Evolutionary conservation across 2,113 vertebrate species (phyloP).

Genomic region (Boleophthalmus pectinirostris): DNA sequence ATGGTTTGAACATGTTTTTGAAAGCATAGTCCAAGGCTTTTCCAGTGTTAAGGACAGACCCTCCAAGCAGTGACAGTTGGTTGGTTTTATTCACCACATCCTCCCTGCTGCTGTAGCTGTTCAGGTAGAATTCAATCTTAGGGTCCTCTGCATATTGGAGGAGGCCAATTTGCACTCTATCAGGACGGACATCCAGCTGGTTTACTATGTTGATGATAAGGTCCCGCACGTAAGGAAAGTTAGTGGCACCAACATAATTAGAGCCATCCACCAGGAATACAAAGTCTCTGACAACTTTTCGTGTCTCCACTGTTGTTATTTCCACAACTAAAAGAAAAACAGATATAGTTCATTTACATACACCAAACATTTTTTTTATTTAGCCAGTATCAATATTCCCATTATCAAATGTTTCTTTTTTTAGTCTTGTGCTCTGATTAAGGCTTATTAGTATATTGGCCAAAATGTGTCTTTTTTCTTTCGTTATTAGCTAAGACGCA

Average conservation of each 20-base stretch:
- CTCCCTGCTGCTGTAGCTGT: constrained; percentile 79
- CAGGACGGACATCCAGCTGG: constrained; percentile 84
- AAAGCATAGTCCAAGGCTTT: constrained; percentile 84
- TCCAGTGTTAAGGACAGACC: constrained; percentile 84
- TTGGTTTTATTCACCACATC: constrained; percentile 82
- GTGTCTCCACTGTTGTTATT: constrained; percentile 71
- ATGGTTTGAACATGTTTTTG: constrained; percentile 80
- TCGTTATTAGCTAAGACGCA: no score
- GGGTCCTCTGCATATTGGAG: constrained; percentile 89
- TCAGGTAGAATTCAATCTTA: constrained; percentile 88
- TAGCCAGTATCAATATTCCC: no score
- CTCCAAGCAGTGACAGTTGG: constrained; percentile 83
- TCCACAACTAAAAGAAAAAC: constrained; percentile 56
- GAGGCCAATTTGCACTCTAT: constrained; percentile 86
- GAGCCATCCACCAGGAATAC: constrained; percentile 98
- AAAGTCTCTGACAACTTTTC: constrained; percentile 84
- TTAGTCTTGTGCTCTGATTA: no score
- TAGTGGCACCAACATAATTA: constrained; percentile 82
- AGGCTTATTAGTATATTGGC: no score
- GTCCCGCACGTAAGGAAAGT: constrained; percentile 86
- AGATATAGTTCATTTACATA: not conserved
- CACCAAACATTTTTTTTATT: no score
- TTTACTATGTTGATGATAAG: constrained; percentile 87
- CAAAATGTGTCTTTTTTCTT: no score
- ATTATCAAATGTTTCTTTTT: no score